phyloP scores from a whole-genome alignment of 2,113 vertebrate genomes.

The Fulmarus glacialis region DNA sequence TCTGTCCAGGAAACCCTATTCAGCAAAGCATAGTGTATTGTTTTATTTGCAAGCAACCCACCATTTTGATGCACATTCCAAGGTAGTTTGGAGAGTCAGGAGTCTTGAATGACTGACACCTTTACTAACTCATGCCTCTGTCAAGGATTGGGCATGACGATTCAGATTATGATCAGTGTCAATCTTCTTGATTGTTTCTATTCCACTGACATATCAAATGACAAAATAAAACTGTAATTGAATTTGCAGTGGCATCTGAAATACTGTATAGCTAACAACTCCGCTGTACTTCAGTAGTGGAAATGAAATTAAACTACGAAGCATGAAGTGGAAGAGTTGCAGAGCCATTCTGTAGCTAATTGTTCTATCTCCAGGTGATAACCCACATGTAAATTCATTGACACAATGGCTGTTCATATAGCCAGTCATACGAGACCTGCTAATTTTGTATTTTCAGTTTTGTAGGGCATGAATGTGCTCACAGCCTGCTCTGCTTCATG shows the following conservation, averaged over 20 bases:
- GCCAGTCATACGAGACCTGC: neutral
- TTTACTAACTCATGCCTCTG: conserved; percentile 36
- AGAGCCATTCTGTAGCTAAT: neutral
- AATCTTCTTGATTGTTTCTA: conserved; percentile 71
- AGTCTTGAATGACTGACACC: conserved; percentile 20
- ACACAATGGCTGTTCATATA: neutral
- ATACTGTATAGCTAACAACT: conserved; percentile 34
- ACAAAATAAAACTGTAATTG: conserved; percentile 62
- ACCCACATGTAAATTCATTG: neutral
- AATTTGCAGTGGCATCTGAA: conserved; percentile 61
- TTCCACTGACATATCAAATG: conserved; percentile 59
- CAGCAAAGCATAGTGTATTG: neutral
- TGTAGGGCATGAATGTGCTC: neutral
- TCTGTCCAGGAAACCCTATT: neutral
- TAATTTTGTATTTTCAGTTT: neutral
- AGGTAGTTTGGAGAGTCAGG: neutral
- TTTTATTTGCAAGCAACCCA: neutral
- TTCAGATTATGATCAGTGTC: conserved; percentile 62
- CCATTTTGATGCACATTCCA: neutral
- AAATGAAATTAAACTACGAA: conserved; percentile 25
- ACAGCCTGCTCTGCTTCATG: neutral
- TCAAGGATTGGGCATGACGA: conserved; percentile 54
- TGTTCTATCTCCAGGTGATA: neutral
- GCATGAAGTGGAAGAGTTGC: conserved; percentile 14
- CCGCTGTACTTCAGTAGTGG: neutral